Base-by-base conservation (phyloP, 2,888 invertebrate genomes). In the Epirrhoe alternata region DNA sequence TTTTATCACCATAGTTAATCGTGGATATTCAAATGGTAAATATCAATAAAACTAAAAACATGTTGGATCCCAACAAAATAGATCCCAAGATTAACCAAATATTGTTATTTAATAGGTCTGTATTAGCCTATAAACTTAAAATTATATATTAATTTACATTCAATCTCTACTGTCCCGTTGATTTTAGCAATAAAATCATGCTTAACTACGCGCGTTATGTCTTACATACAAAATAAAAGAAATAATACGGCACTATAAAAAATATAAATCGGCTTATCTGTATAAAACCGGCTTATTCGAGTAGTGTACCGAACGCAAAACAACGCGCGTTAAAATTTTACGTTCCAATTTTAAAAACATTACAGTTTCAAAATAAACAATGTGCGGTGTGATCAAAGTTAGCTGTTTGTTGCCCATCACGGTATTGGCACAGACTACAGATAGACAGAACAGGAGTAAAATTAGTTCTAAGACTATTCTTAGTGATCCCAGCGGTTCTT, bases 181-280 rank as follows among this genome's bases (percentile, higher is more conserved):
- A 81, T 84, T 85, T 84, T 83, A 75, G 82, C 84, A 82, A 83
- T 85, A 85, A 86, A 86, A 77, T 77, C 76, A 82, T 80, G 81
- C 81, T 84, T 81, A 79, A 81, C 74, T 78, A 81, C 79, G 80
- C 79, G 80, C 75, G 77, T 82, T 81, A 85, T 84, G 80, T 84
- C 84, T 86, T 84, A 83, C 80, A 84, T 79, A 85, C 81, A 82
- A 83, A 86, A 87, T 86, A 86, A 88, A 88, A 85, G 86, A 82
- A 83, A 84, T 86, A 88, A 89, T 86, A 85, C 83, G 80, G 78
- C 80, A 85, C 82, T 87, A 87, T 88, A 91, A 92, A 92, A 91
- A 91, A 87, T 85, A 88, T 86, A 87, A 93, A 92, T 91, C 92
- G 90, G 92, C 92, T 93, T 92, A 92, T 92, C 92, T 91, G 78